phyloP scores from a whole-genome alignment of 1,140 invertebrate species.

The Callitettix versicolor region DNA sequence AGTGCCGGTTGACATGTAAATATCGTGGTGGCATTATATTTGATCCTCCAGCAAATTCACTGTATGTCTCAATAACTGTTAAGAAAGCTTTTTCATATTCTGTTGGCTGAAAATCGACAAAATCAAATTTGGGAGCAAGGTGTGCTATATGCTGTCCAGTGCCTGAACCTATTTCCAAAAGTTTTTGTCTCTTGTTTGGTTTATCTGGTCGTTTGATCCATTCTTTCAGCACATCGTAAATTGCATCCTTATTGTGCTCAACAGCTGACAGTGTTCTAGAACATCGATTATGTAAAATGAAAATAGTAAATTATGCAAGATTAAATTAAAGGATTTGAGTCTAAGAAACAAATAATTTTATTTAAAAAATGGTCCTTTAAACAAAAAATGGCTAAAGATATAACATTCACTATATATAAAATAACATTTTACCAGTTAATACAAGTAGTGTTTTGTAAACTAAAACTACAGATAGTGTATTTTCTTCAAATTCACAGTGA shows the following conservation, averaged over 20 bases:
- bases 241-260: constrained; percentile 66
- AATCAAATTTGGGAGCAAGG: constrained; percentile 60
- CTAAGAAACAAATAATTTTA: background rate
- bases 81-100: constrained; percentile 56
- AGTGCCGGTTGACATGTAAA: constrained; percentile 19
- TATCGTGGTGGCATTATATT: constrained; percentile 45
- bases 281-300: too few relatives aligned
- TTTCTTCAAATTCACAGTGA: too few relatives aligned
- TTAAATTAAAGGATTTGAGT: background rate
- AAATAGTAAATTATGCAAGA: background rate
- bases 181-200: constrained; percentile 22
- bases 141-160: constrained; percentile 70
- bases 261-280: too few relatives aligned
- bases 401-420: too few relatives aligned
- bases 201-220: constrained; percentile 42
- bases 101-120: constrained; percentile 65
- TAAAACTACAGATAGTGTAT: too few relatives aligned
- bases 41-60: constrained; percentile 40
- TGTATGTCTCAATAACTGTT: constrained; percentile 57
- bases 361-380: background rate
- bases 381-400: too few relatives aligned
- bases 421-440: too few relatives aligned
- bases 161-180: constrained; percentile 73
- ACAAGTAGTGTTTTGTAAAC: too few relatives aligned
- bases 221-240: constrained; percentile 55